phyloP scores from a whole-genome alignment of 2,888 invertebrate species.

The Pheosia gnoma region DNA sequence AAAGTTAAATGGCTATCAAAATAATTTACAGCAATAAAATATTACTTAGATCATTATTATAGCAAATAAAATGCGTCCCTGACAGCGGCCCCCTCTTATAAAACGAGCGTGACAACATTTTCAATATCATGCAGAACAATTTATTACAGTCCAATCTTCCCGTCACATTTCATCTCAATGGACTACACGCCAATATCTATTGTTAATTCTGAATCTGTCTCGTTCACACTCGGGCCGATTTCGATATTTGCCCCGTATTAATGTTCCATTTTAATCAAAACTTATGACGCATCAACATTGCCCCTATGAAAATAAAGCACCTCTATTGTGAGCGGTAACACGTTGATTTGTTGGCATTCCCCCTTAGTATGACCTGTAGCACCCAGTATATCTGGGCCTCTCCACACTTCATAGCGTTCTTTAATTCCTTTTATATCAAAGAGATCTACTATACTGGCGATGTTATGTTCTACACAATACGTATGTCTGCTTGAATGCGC shows the following conservation, averaged over 20 bases:
- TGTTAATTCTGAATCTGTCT: conserved; percentile 46
- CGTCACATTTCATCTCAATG: conserved; percentile 62
- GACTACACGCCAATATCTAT: conserved; percentile 71
- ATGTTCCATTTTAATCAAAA: conserved; percentile 80
- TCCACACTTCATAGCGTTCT: conserved; percentile 26
- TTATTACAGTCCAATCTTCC: conserved; percentile 53
- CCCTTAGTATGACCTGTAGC: conserved; percentile 62
- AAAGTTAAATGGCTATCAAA: neutral
- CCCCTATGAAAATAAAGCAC: conserved; percentile 58
- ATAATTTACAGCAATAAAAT: neutral
- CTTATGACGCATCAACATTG: conserved; percentile 74
- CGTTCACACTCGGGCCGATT: conserved; percentile 51
- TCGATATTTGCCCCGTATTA: conserved; percentile 63
- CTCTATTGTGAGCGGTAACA: conserved; percentile 56
- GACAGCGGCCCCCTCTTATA: conserved; percentile 48
- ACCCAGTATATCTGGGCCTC: conserved; percentile 55
- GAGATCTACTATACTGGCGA: conserved; percentile 39
- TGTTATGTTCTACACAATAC: conserved; percentile 62
- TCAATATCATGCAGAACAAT: conserved; percentile 54
- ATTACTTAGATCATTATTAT: conserved; percentile 36
- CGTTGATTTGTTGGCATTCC: conserved; percentile 73
- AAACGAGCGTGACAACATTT: conserved; percentile 65
- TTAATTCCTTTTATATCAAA: conserved; percentile 20
- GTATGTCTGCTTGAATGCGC: conserved; percentile 70
- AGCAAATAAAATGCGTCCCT: conserved; percentile 23